Evolutionary conservation across 2,888 invertebrate species (phyloP), one percentile per base, ranked within the genome.

Genomic region (Plusia festucae): DNA sequence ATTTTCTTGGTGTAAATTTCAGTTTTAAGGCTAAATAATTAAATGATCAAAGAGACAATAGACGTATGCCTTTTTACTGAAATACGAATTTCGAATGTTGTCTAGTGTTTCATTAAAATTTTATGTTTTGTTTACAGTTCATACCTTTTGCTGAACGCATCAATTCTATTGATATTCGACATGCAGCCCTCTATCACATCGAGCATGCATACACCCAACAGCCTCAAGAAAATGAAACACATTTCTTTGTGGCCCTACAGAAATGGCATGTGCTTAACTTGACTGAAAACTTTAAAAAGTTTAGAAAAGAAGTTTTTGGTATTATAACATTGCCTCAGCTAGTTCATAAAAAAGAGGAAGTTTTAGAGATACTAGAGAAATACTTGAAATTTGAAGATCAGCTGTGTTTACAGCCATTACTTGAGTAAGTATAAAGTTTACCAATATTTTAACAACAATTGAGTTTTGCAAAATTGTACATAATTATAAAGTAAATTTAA

Each of bases 191-290:
- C 46, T 98, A 98, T 87, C 97, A 97, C 83, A 97, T 99, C 57
- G 96, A 96, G 30, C 98, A 98, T 90, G 96, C 96, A 75, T 97
- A 98, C 88, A 96, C 97, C 62, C 96, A 96, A 74, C 95, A 96
- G 11, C 96, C 96, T 8, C 97, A 97, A 77, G 97, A 97, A 60
- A 93, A 96, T 58, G 97, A 97, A 84, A 98, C 98, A 0, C 97
- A 97, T 87, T 99, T 99, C 88, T 96, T 97, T 81, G 96, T 98
- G 88, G 96, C 98, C 0, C 89, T 99, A 22, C 96, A 97, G 73
- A 99, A 99, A 95, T 99, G 99, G 99, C 96, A 96, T 84, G 97
- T 97, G 2, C 95, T 99, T 22, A 99, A 99, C 91, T 95, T 98
- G 71, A 97, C 98, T 0, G 97, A 98, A 80, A 97, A 97, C 85